These are phyloP conservation scores for Gymnosoma rotundatum DNA, from an alignment of 2,888 invertebrate genomes.

Conservation along the genomic window DNA sequence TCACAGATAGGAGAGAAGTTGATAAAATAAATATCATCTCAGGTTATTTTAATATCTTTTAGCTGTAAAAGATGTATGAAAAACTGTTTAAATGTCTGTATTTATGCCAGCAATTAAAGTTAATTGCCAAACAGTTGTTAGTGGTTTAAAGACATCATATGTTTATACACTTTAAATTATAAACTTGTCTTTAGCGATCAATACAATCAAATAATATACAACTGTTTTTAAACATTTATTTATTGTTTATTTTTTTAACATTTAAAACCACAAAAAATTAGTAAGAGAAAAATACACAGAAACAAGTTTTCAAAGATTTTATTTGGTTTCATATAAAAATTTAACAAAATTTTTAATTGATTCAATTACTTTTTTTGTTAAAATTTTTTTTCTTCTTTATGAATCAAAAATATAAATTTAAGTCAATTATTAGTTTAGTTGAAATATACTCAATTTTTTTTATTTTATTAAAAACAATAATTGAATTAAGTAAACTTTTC, in stretches of 20 bases:
- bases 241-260: too few species aligned
- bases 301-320: too few species aligned
- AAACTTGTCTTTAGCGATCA: slow-evolving; percentile 13
- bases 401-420: too few species aligned
- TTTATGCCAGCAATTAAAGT: slow-evolving; percentile 56
- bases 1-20: neutral
- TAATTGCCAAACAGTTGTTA: slow-evolving; percentile 44
- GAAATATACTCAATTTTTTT: too few species aligned
- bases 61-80: neutral
- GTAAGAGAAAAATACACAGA: too few species aligned
- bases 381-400: too few species aligned
- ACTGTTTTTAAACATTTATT: too few species aligned
- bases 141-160: slow-evolving; percentile 23
- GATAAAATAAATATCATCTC: neutral
- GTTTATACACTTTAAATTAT: slow-evolving; percentile 2
- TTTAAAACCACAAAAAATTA: slow-evolving; percentile 19
- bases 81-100: neutral
- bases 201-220: slow-evolving; percentile 16
- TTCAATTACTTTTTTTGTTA: too few species aligned
- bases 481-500: too few species aligned
- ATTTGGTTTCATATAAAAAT: too few species aligned
- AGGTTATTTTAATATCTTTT: neutral
- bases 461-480: too few species aligned
- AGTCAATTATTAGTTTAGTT: too few species aligned
- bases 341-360: neutral